Evolutionary conservation across 2,888 invertebrate genomes (phyloP).

Genomic region (Synanthedon andrenaeformis): DNA sequence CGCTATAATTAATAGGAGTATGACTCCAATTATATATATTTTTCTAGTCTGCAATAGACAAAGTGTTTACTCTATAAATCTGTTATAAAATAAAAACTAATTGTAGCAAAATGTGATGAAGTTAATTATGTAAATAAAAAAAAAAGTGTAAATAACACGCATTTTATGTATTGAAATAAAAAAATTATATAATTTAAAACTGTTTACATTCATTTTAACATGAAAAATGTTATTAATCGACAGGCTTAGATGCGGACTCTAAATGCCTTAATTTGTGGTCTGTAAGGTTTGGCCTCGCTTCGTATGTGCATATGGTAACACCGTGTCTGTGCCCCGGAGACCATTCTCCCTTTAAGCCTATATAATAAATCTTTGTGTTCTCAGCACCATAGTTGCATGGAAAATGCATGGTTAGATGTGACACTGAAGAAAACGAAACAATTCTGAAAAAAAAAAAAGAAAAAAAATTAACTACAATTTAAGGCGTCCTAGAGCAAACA

Average conservation of each 20-base stretch:
- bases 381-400: slow-evolving; percentile 89
- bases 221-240: slow-evolving; percentile 42
- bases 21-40: too few species aligned
- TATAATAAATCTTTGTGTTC: slow-evolving; percentile 89
- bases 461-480: neutral
- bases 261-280: slow-evolving; percentile 83
- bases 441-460: slow-evolving; percentile 76
- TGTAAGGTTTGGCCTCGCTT: slow-evolving; percentile 83
- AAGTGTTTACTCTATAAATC: too few species aligned
- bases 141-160: too few species aligned
- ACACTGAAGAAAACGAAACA: slow-evolving; percentile 90
- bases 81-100: too few species aligned
- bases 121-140: too few species aligned
- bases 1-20: too few species aligned
- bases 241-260: slow-evolving; percentile 71
- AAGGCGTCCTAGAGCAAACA: too few species aligned
- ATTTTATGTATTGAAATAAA: too few species aligned
- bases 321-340: slow-evolving; percentile 86
- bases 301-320: slow-evolving; percentile 92
- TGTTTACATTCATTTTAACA: too few species aligned
- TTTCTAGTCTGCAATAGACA: too few species aligned
- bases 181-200: too few species aligned
- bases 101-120: too few species aligned
- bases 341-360: slow-evolving; percentile 95
- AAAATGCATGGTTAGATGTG: slow-evolving; percentile 91